Conservation (phyloP, 2,888 invertebrate species). For the Amiota minor region DNA sequence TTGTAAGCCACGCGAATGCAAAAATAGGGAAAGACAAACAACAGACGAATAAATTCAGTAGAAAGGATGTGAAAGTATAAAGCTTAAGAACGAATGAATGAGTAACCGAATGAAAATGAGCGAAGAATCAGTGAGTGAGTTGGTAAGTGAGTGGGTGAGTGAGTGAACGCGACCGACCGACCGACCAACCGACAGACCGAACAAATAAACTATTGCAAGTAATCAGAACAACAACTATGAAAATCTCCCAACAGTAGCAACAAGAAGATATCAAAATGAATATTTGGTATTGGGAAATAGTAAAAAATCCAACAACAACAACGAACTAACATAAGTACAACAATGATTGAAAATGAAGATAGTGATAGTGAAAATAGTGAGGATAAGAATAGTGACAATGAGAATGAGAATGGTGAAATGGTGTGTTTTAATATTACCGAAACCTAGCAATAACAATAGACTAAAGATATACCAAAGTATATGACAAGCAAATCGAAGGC, state of each 20-base stretch:
- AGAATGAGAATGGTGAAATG: too few species aligned
- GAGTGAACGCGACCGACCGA: too few species aligned
- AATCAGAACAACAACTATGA: too few species aligned
- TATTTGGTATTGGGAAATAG: background rate
- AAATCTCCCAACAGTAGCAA: background rate
- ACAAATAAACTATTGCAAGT: too few species aligned
- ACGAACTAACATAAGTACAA: background rate
- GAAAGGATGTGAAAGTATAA: slow-evolving; percentile 8
- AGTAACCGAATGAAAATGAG: background rate
- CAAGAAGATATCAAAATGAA: background rate
- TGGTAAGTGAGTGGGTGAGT: too few species aligned
- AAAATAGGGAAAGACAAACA: slow-evolving; percentile 19
- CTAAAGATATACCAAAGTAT: background rate
- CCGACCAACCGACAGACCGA: too few species aligned
- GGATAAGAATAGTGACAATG: too few species aligned
- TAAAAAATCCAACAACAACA: background rate
- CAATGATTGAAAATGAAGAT: too few species aligned
- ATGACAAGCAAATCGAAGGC: too few species aligned
- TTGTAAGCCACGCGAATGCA: slow-evolving; percentile 52
- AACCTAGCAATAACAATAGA: background rate
- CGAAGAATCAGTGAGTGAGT: background rate
- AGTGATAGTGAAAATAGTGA: too few species aligned
- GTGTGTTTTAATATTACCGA: too few species aligned
- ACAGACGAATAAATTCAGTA: slow-evolving; percentile 9
- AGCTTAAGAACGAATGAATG: background rate